Conservation (phyloP, 2,797 vertebrate genomes). For the Artibeus lituratus region DNA sequence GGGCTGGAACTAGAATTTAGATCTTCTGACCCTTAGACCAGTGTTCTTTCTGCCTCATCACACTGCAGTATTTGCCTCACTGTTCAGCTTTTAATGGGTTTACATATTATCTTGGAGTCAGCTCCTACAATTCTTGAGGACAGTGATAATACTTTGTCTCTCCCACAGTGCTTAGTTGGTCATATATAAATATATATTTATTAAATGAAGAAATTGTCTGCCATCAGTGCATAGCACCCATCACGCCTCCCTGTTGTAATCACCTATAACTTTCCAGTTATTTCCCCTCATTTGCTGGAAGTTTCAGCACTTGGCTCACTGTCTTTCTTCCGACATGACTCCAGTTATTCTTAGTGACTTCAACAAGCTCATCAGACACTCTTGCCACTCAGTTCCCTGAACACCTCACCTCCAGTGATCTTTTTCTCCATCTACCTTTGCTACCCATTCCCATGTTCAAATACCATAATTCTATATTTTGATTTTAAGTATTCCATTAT, state of each 20-base stretch:
- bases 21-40: neutral
- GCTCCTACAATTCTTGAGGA: neutral
- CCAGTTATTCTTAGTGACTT: neutral
- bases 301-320: neutral
- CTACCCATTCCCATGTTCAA: neutral
- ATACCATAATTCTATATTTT: neutral
- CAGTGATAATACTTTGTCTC: neutral
- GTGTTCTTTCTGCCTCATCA: neutral
- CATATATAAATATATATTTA: neutral
- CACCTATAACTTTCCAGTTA: neutral
- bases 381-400: neutral
- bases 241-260: neutral
- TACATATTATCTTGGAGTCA: neutral
- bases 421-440: neutral
- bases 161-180: neutral
- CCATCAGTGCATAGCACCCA: neutral
- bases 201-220: neutral
- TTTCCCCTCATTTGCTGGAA: neutral
- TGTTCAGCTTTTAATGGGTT: neutral
- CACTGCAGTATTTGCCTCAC: neutral
- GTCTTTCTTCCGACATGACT: neutral
- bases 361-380: neutral
- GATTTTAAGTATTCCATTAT: neutral
- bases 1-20: neutral
- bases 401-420: neutral